These are phyloP conservation scores for Ruditapes philippinarum DNA, from an alignment of 1,140 invertebrate genomes.

Conservation along the genomic window DNA sequence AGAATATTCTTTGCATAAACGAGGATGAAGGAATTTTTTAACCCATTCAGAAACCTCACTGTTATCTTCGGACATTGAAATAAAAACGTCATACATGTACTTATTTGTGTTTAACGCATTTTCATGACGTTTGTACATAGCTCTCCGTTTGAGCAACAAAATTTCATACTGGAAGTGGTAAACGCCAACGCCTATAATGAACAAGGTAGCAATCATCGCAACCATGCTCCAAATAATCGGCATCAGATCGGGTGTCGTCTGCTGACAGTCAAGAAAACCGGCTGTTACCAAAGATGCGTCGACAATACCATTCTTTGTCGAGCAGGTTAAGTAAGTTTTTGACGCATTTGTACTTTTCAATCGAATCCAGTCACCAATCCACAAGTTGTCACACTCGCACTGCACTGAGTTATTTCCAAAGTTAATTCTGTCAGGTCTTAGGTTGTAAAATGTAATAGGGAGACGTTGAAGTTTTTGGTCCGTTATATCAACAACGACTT, in stretches of 20 bases:
- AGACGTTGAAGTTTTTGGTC: not conserved
- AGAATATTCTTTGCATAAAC: not conserved
- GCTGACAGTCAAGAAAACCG: not conserved
- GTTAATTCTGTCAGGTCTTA: not conserved
- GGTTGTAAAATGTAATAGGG: not conserved
- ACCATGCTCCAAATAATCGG: not conserved
- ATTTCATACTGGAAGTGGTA: not conserved
- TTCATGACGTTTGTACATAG: no score
- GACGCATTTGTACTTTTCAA: not conserved
- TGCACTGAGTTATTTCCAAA: slow-evolving; percentile 4
- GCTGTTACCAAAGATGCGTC: not conserved
- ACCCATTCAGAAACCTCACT: not conserved
- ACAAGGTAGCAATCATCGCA: not conserved
- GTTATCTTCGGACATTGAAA: not conserved
- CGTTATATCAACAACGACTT: not conserved
- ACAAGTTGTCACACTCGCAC: slow-evolving; percentile 36
- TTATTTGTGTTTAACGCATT: not conserved
- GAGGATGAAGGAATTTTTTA: not conserved
- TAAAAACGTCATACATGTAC: not conserved
- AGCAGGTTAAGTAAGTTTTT: not conserved
- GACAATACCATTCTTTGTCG: not conserved
- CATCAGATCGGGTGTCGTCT: not conserved
- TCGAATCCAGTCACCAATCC: slow-evolving; percentile 50
- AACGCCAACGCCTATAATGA: not conserved
- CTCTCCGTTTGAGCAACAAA: not conserved